Percentiles rank a stretch among this genome's conserved stretches.
Conservation (phyloP, 2,113 vertebrate genomes). For the Leptodactylus fuscus region DNA sequence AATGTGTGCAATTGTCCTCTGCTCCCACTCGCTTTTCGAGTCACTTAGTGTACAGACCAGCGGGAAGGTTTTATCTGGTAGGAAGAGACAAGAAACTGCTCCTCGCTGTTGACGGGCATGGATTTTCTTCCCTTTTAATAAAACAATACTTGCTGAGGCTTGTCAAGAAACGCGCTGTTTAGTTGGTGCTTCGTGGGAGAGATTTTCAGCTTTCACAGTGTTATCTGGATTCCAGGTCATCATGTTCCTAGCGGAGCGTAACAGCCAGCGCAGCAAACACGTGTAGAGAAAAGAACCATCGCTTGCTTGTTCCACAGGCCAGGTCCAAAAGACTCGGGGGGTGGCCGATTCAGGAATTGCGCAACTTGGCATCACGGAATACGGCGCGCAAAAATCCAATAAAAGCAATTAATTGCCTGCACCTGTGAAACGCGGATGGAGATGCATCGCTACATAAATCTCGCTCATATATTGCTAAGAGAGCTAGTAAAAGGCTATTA, state of each 20-base stretch:
- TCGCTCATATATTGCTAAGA: neutral
- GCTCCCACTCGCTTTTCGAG: neutral
- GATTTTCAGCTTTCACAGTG: neutral
- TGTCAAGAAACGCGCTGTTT: neutral
- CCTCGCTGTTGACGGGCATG: neutral
- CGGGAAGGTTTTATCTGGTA: neutral
- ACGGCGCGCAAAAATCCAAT: neutral
- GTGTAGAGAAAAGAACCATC: neutral
- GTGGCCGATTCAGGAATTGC: neutral
- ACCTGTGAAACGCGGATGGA: neutral
- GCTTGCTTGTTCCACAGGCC: neutral
- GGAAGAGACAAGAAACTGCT: neutral
- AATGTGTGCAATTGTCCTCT: neutral
- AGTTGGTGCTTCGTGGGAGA: neutral
- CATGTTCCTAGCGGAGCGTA: neutral
- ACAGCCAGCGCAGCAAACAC: neutral
- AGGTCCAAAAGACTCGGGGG: neutral
- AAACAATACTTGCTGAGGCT: neutral
- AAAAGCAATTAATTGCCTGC: neutral
- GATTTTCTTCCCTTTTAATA: neutral
- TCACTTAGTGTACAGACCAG: neutral
- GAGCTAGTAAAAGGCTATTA: neutral
- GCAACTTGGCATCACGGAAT: neutral
- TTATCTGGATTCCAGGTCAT: conserved; percentile 23
- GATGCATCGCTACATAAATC: neutral